Conservation (phyloP, 1,140 invertebrate genomes). For the Pachypeltis micranthus region DNA sequence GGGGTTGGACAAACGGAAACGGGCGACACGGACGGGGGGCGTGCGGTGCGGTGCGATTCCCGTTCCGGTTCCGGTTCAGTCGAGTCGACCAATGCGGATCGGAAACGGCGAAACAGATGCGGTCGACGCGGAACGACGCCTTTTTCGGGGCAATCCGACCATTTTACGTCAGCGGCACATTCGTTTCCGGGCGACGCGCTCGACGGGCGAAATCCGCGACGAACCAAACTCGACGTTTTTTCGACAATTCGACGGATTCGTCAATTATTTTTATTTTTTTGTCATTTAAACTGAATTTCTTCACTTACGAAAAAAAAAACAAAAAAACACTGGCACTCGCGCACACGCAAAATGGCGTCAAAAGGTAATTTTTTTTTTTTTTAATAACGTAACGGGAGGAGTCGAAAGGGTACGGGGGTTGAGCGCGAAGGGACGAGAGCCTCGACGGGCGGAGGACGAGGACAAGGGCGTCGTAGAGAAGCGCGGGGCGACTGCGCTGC, state of each 20-base stretch:
- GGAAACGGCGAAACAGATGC: neutral
- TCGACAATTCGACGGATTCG: no score
- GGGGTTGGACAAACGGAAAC: no score
- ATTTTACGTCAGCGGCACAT: neutral
- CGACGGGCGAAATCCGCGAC: neutral
- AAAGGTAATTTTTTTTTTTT: no score
- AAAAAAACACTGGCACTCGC: constrained; percentile 2
- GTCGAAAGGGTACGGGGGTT: neutral
- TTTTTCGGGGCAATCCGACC: neutral
- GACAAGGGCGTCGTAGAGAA: neutral
- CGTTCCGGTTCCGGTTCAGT: no score
- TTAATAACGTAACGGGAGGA: neutral
- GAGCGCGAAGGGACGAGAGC: neutral
- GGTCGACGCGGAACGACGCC: neutral
- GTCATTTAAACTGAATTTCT: no score
- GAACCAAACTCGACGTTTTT: neutral
- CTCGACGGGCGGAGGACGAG: neutral
- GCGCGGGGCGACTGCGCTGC: neutral
- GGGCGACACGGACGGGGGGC: no score
- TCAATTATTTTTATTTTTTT: no score
- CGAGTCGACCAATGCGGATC: neutral
- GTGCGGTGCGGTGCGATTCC: no score
- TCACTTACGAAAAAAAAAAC: no score
- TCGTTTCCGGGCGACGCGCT: neutral
- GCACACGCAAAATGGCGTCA: constrained; percentile 7